phyloP scores from a whole-genome alignment of 2,888 invertebrate species.

The Lottia scabra region DNA sequence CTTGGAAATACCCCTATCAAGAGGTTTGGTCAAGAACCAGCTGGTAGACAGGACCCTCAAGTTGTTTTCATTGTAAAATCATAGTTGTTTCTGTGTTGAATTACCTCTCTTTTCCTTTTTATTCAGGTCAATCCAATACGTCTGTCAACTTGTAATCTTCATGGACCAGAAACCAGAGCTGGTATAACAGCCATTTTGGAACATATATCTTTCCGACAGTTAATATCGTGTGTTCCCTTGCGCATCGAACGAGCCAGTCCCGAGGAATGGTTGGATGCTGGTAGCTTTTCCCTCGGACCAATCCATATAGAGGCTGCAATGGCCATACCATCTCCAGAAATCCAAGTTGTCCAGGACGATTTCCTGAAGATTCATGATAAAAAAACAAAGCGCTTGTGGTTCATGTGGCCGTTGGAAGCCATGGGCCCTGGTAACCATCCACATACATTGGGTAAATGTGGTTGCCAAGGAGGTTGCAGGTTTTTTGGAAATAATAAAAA shows the following conservation, averaged over 20 bases:
- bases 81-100: background rate
- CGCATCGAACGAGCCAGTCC: conserved; percentile 34
- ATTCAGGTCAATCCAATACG: conserved; percentile 84
- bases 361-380: conserved; percentile 77
- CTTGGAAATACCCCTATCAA: too few species aligned
- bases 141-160: conserved; percentile 92
- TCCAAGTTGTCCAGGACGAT: conserved; percentile 63
- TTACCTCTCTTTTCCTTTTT: background rate
- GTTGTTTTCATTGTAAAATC: background rate
- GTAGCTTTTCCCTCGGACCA: conserved; percentile 90
- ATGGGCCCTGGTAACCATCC: conserved; percentile 26
- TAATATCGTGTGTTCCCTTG: conserved; percentile 73
- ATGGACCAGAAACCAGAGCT: conserved; percentile 89
- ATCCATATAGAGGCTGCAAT: conserved; percentile 87
- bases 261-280: conserved; percentile 87
- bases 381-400: conserved; percentile 89
- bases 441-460: conserved; percentile 77
- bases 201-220: conserved; percentile 78
- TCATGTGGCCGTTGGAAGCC: conserved; percentile 85
- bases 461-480: conserved; percentile 93
- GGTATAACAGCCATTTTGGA: conserved; percentile 90
- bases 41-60: too few species aligned
- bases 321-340: conserved; percentile 72
- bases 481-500: conserved; percentile 95
- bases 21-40: too few species aligned